Evolutionary conservation across 1,140 invertebrate species (phyloP), one percentile per base, ranked within the genome.

Genomic region (Pseudomyrmex flavicornis): DNA sequence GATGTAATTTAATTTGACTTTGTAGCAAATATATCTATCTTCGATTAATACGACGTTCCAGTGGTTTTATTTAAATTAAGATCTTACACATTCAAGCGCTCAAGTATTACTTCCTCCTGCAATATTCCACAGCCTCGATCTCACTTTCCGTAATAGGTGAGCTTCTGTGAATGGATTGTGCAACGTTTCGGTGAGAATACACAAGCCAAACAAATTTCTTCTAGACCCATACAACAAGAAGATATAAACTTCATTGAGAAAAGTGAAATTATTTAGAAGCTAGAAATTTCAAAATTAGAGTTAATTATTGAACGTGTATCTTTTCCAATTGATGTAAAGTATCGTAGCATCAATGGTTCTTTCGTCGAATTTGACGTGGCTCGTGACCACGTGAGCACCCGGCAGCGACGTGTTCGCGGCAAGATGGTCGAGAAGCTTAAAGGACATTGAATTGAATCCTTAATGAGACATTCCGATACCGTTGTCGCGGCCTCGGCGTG

Each of bases 391-490:
- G 50, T 68, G 26, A 58, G 66, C 50, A 52, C 22, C 2, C 61
- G 50, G 26, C 61, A 83, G 35, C 54, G 62, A 35, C 58, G 13
- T 58, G 73, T 77, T 70, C 5, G 26, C 69, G 52, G 1, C 54
- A 82, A 87, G 54, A 74, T 74, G 56, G 54, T 58, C 50, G 75
- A 74, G 52, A 58, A 70, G 56, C 44, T 76, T 87, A 91, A 52
- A 91, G 84, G 90, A 89, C 83, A 88, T 76, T n/a, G n/a, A n/a
- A 13, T 87, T 90, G 90, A 91, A 91, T 92, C 86, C 58, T 89
- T 89, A 92, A 92, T 91, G 88, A 92, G 80, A 73, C 83, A 83
- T 87, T 84, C 85, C 85, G 90, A 91, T 92, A 91, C 91, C 90
- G 91, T 92, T 92, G 91, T 46, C 44, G 13, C 74, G 65, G 72